These are phyloP conservation scores for Smittia sp. DNA, from an alignment of 2,888 invertebrate genomes.

Conservation along the genomic window DNA sequence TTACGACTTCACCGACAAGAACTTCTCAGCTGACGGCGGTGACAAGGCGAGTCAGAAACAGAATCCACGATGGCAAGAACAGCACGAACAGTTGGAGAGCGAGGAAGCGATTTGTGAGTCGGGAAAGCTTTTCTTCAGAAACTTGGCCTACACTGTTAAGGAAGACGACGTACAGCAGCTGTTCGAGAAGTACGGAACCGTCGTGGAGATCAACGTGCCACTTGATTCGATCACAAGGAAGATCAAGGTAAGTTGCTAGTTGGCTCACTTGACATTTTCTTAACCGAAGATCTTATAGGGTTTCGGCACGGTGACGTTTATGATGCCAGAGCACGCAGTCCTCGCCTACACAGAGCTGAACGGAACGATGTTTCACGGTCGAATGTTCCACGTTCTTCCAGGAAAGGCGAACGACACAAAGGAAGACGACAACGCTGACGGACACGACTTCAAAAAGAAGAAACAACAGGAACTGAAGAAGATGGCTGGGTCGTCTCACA, in stretches of 20 bases:
- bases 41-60: constrained; percentile 45
- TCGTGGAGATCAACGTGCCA: constrained; percentile 85
- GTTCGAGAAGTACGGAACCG: constrained; percentile 82
- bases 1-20: constrained; percentile 55
- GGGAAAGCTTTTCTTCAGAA: constrained; percentile 88
- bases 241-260: constrained; percentile 58
- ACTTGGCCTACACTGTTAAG: constrained; percentile 80
- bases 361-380: constrained; percentile 85
- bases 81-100: constrained; percentile 62
- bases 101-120: constrained; percentile 84
- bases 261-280: too few relatives aligned
- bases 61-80: constrained; percentile 60
- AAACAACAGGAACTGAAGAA: constrained; percentile 74
- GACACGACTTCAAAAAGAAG: constrained; percentile 68
- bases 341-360: constrained; percentile 84
- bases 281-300: constrained; percentile 56
- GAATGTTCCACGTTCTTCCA: constrained; percentile 90
- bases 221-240: constrained; percentile 78
- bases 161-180: constrained; percentile 80
- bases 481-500: constrained; percentile 74
- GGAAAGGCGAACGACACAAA: constrained; percentile 65
- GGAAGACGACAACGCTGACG: constrained; percentile 57
- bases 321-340: constrained; percentile 94
- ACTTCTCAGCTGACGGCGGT: constrained; percentile 48
- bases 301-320: constrained; percentile 86